A percentile compares a stretch with the other conserved stretches of the same genome.
phyloP scores from a whole-genome alignment of 2,797 vertebrate genomes.

The Acanthiza pusilla region DNA sequence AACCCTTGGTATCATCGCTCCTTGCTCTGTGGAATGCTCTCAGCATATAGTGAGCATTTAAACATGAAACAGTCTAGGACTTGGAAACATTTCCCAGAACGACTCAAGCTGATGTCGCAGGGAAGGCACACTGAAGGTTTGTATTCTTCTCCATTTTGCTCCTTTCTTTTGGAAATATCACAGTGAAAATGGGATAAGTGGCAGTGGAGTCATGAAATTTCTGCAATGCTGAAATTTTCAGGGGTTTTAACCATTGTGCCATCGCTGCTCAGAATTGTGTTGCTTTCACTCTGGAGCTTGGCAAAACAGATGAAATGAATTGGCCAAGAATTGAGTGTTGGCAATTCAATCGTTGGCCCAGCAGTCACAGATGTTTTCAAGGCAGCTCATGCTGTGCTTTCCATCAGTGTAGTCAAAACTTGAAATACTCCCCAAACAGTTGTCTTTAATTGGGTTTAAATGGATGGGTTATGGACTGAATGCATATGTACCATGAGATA shows the following conservation, averaged over 20 bases:
- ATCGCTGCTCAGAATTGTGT: background rate
- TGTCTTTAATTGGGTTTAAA: background rate
- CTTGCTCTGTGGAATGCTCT: background rate
- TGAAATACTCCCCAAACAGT: background rate
- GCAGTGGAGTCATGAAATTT: background rate
- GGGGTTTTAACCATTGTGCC: background rate
- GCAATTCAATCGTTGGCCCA: background rate
- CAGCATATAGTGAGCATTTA: background rate
- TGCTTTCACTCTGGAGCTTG: background rate
- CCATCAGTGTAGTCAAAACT: background rate
- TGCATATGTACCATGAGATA: background rate
- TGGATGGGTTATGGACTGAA: background rate
- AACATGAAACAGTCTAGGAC: background rate
- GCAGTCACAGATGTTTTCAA: conserved; percentile 1
- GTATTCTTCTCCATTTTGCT: background rate
- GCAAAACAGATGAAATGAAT: background rate
- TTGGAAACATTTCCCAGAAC: background rate
- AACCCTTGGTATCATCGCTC: background rate
- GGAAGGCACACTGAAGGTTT: background rate
- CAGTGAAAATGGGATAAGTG: background rate
- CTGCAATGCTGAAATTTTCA: background rate
- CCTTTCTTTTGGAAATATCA: background rate
- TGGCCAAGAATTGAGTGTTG: background rate
- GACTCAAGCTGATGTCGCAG: background rate
- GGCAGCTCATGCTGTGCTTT: background rate